A percentile compares a stretch with the other conserved stretches of the same genome.
phyloP scores from a whole-genome alignment of 2,888 invertebrate species.

The Aproaerema taeniolella region DNA sequence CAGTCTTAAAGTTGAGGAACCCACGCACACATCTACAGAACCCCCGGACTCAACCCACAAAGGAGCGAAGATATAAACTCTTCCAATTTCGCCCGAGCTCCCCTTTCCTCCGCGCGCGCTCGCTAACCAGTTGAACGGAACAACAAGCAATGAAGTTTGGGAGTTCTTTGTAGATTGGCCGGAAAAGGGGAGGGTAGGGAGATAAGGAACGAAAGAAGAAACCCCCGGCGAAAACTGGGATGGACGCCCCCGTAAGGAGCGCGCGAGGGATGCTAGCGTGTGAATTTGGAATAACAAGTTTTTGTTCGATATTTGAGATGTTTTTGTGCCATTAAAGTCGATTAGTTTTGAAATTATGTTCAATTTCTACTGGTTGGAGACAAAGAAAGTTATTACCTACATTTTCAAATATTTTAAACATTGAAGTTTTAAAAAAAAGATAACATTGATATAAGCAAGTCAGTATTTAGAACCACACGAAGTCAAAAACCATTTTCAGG shows the following conservation, averaged over 20 bases:
- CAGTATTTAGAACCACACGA: too few relatives aligned
- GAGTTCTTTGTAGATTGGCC: slow-evolving; percentile 47
- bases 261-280: slow-evolving; percentile 23
- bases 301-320: neutral
- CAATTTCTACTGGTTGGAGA: too few relatives aligned
- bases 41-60: slow-evolving; percentile 42
- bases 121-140: slow-evolving; percentile 22
- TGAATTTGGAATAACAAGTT: slow-evolving; percentile 4
- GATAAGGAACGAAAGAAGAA: slow-evolving; percentile 70
- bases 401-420: too few relatives aligned
- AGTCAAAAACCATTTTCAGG: too few relatives aligned
- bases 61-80: slow-evolving; percentile 52
- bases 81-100: slow-evolving; percentile 33
- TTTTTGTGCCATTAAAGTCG: neutral
- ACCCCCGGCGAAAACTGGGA: slow-evolving; percentile 45
- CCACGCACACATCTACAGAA: slow-evolving; percentile 45
- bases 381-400: too few relatives aligned
- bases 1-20: slow-evolving; percentile 69
- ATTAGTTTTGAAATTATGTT: neutral
- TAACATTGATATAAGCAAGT: too few relatives aligned
- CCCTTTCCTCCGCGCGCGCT: slow-evolving; percentile 26
- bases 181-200: slow-evolving; percentile 31
- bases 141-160: slow-evolving; percentile 39
- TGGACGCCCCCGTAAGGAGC: slow-evolving; percentile 41
- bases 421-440: too few relatives aligned